A percentile compares a stretch with the other conserved stretches of the same genome.
phyloP scores from a whole-genome alignment of 2,797 vertebrate species.

The Sebastes itinus region DNA sequence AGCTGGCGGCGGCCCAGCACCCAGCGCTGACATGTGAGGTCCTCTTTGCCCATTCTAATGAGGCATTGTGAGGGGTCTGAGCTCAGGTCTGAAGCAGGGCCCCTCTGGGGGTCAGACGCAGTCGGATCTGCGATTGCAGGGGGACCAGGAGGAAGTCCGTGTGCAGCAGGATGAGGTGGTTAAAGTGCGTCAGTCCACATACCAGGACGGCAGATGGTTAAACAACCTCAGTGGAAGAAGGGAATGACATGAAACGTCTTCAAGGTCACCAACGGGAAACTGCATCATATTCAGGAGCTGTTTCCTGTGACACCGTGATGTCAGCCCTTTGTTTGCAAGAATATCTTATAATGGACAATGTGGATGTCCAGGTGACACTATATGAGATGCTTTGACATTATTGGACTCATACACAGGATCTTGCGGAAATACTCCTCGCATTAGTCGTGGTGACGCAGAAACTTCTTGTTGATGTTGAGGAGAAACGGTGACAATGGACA shows the following conservation, averaged over 20 bases:
- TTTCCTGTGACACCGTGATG: constrained; percentile 70
- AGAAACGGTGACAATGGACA: neutral
- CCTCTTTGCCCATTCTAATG: constrained; percentile 72
- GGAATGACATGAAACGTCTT: constrained; percentile 56
- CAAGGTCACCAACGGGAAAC: constrained; percentile 74
- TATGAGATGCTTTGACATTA: constrained; percentile 1
- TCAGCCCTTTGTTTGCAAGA: constrained; percentile 69
- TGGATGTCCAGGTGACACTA: constrained; percentile 46
- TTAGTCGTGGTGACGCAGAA: constrained; percentile 7
- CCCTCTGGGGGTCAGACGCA: constrained; percentile 44
- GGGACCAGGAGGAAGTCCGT: constrained; percentile 32
- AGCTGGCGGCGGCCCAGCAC: constrained; percentile 61
- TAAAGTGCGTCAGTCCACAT: constrained; percentile 71
- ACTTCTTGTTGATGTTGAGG: neutral
- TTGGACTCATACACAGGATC: neutral
- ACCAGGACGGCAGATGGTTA: constrained; percentile 67
- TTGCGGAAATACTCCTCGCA: constrained; percentile 17
- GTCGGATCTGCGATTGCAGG: constrained; percentile 2
- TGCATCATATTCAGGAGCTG: constrained; percentile 46
- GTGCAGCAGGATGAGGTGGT: constrained; percentile 33
- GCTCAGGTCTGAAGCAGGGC: constrained; percentile 34
- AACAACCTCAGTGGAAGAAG: constrained; percentile 45
- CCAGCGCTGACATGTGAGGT: constrained; percentile 64
- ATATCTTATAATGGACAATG: constrained; percentile 47
- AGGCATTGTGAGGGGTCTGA: constrained; percentile 60